Percentiles rank a stretch among this genome's conserved stretches.
Conservation (phyloP, 2,888 invertebrate species). For the Dryomyza anilis region DNA sequence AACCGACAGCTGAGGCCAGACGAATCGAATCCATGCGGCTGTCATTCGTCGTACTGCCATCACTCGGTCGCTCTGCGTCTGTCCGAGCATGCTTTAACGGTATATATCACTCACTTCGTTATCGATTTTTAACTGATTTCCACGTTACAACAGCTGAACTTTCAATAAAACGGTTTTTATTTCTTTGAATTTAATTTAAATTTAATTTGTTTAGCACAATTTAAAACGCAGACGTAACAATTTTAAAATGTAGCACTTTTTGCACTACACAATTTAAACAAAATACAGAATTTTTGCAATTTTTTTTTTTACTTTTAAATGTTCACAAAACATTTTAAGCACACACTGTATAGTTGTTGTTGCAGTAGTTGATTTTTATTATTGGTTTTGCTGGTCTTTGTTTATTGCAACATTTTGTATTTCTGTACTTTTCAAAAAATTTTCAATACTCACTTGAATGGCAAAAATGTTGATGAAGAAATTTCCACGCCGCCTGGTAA, state of each 20-base stretch:
- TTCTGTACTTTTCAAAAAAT: too few species aligned
- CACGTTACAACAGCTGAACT: neutral
- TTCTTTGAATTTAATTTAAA: neutral
- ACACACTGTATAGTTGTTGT: neutral
- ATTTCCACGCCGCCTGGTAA: conserved; percentile 23
- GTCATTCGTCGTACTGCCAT: neutral
- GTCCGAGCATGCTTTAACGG: too few species aligned
- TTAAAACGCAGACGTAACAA: too few species aligned
- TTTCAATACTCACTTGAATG: conserved; percentile 52
- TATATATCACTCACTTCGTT: neutral
- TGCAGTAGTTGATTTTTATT: neutral
- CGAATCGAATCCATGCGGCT: neutral
- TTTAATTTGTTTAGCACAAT: too few species aligned
- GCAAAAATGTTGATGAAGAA: conserved; percentile 49
- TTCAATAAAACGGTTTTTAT: neutral
- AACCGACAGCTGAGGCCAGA: too few species aligned
- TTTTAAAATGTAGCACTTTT: too few species aligned
- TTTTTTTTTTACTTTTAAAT: neutral
- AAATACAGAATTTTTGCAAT: neutral
- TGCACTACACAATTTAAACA: neutral
- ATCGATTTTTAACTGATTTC: conserved; percentile 22
- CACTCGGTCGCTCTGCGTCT: neutral
- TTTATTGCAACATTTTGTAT: too few species aligned
- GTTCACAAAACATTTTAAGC: too few species aligned
- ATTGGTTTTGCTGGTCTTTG: neutral